Evolutionary conservation across 2,888 invertebrate genomes (phyloP), one percentile per base, ranked within the genome.

Genomic region (Ectropis crepuscularia): DNA sequence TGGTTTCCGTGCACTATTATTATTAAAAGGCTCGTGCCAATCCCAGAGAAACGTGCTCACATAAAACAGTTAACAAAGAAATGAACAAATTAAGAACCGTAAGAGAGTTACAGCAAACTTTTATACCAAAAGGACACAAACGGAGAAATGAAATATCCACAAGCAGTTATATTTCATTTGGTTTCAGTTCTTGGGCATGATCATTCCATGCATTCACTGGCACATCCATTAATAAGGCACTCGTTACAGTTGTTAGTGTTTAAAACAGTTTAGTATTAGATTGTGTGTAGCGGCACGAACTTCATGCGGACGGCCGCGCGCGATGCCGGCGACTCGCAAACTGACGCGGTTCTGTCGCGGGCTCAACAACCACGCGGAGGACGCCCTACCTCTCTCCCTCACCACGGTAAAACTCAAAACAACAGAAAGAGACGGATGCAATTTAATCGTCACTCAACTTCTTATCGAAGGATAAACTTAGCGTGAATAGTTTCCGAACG

Each of bases 251-350:
- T 77, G 77, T 81, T 80, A 84, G 82, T 75, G 77, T 82, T 73
- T 77, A 83, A 83, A 88, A 85, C 78, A 80, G 80, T 88, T 83
- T 77, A 74, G 81, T 84, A 81, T 80, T 86, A 83, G 85, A 81
- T 84, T 83, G 82, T 86, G 88, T 85, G 87, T 87, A 88, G 84
- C 88, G 83, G 80, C 85, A 89, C 88, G 73, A 77, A 90, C 90
- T 84, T 86, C 85, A 79, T 84, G 87, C 88, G 71, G 86, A 85
- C 91, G 81, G 82, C 90, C 90, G 83, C 77, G 87, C 91, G 81
- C 90, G 83, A 68, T 83, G 91, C 92, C 92, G 92, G 92, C 92
- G 88, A 89, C 91, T 92, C 85, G 91, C 91, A 90, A 91, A 92
- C 92, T 92, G 91, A 86, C 16, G 89, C 83, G 80, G 83, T 85